Conservation (phyloP, 2,888 invertebrate genomes). For the Steinernema hermaphroditum region DNA sequence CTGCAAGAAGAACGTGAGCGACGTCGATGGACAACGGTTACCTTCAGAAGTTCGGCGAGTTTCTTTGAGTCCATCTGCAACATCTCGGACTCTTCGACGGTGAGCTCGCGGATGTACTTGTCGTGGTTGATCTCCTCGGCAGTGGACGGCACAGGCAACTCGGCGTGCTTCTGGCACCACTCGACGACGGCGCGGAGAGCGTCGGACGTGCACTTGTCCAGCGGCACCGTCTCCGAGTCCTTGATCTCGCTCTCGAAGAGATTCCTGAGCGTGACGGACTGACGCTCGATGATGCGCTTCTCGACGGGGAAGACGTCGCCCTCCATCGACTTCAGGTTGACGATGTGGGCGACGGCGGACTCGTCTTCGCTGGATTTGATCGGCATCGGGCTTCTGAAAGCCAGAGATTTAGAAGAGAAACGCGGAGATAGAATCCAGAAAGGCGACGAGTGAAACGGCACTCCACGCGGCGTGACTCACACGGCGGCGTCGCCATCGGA, state of each 20-base stretch:
- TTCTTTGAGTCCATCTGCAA: background rate
- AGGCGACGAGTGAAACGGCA: too few species aligned
- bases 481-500: background rate
- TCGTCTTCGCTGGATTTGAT: background rate
- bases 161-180: slow-evolving; percentile 1
- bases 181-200: background rate
- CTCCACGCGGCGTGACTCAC: background rate
- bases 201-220: background rate
- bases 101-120: background rate
- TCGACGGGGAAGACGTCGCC: background rate
- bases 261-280: background rate
- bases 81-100: background rate
- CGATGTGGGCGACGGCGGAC: background rate
- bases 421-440: background rate
- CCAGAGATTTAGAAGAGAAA: background rate
- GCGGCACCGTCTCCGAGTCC: background rate
- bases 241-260: background rate
- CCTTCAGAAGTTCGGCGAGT: slow-evolving; percentile 9
- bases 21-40: background rate
- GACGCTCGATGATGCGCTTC: background rate
- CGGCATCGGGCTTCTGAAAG: background rate
- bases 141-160: background rate
- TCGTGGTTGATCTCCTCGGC: slow-evolving; percentile 3
- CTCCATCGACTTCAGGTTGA: background rate
- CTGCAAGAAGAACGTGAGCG: background rate